Conservation (phyloP, 2,113 vertebrate genomes). For the Seriola aureovittata region DNA sequence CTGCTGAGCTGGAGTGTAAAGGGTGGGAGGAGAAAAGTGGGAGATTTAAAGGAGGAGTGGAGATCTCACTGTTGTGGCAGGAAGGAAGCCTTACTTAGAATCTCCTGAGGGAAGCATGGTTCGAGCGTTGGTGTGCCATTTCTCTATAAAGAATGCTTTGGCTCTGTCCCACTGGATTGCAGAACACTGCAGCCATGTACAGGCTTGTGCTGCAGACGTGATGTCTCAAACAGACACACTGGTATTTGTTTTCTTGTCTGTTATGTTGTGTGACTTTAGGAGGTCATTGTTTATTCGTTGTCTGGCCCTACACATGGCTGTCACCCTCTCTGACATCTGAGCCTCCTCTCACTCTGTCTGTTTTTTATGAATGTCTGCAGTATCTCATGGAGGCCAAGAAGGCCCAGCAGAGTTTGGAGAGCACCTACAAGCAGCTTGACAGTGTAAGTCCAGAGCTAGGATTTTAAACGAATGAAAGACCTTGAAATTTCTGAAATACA, state of each 20-base stretch:
- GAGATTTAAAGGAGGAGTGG: conserved; percentile 26
- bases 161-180: conserved; percentile 52
- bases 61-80: conserved; percentile 58
- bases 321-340: conserved; percentile 54
- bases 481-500: neutral
- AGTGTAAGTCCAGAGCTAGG: conserved; percentile 82
- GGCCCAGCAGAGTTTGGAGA: conserved; percentile 91
- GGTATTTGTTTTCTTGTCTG: conserved; percentile 72
- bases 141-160: conserved; percentile 59
- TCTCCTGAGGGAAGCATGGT: conserved; percentile 53
- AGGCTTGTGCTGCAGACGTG: conserved; percentile 60
- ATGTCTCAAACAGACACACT: conserved; percentile 69
- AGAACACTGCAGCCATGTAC: conserved; percentile 46
- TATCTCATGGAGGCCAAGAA: conserved; percentile 90
- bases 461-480: neutral
- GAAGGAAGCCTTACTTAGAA: conserved; percentile 56
- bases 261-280: conserved; percentile 60
- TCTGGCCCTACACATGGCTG: conserved; percentile 51
- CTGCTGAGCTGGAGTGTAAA: conserved; percentile 74
- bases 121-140: conserved; percentile 47
- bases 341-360: conserved; percentile 55
- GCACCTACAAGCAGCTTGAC: conserved; percentile 91
- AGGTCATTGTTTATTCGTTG: conserved; percentile 71
- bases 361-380: conserved; percentile 81
- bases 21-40: neutral